phyloP scores from a whole-genome alignment of 2,888 invertebrate species.

The Microplitis deprimator region DNA sequence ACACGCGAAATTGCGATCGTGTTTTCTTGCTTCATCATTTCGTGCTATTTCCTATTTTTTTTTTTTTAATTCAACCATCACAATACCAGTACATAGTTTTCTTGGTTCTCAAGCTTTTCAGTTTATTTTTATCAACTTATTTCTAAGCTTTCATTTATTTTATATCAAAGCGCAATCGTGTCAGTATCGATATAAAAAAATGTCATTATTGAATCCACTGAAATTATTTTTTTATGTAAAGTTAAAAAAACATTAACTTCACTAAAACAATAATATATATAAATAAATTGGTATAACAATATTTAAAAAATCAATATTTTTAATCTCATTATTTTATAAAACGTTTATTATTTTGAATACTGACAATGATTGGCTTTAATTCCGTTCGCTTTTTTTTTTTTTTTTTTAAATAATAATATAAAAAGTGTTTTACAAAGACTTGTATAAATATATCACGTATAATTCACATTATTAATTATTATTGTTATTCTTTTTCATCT shows the following conservation, averaged over 20 bases:
- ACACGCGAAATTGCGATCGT: background rate
- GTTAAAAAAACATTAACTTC: too few relatives aligned
- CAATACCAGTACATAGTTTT: background rate
- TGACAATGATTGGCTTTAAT: conserved; percentile 35
- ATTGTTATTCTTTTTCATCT: conserved; percentile 40
- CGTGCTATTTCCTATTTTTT: background rate
- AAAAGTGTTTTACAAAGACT: conserved; percentile 57
- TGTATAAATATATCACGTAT: conserved; percentile 67
- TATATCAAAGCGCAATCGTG: too few relatives aligned
- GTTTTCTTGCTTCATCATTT: background rate
- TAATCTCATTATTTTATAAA: background rate
- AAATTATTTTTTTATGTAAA: too few relatives aligned
- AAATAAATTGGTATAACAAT: too few relatives aligned
- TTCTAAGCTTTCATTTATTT: too few relatives aligned
- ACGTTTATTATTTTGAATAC: background rate
- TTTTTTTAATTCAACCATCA: background rate
- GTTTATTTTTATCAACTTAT: too few relatives aligned
- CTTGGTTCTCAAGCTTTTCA: background rate
- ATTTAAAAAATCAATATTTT: background rate
- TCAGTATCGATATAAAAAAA: too few relatives aligned
- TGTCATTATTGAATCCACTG: too few relatives aligned
- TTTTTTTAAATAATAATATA: background rate
- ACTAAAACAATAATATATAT: too few relatives aligned
- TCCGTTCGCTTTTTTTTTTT: conserved; percentile 16
- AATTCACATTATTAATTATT: conserved; percentile 52